Conservation (phyloP, 37 sponge, comb jelly and placozoan genomes). For the Aplysina aerophoba region DNA sequence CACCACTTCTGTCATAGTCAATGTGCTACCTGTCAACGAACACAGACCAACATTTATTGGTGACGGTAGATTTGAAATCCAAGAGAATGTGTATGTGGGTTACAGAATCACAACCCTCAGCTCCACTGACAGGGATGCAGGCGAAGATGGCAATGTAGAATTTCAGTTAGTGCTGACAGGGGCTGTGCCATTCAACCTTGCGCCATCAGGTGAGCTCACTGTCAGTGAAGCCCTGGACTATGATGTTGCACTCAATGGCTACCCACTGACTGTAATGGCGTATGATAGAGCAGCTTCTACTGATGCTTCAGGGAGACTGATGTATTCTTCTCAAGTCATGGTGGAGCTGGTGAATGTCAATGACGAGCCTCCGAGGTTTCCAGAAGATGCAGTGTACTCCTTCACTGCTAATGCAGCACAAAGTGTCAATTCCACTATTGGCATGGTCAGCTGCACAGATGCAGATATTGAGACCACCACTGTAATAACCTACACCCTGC, state of each 20-base stretch:
- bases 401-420: conserved; percentile 48
- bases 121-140: conserved; percentile 51
- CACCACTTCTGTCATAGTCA: conserved; percentile 18
- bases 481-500: conserved; percentile 42
- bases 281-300: conserved; percentile 41
- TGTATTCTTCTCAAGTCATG: conserved; percentile 21
- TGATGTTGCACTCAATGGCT: conserved; percentile 30
- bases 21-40: conserved; percentile 37
- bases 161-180: conserved; percentile 28
- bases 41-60: conserved; percentile 19
- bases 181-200: not conserved
- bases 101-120: conserved; percentile 6
- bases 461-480: conserved; percentile 56
- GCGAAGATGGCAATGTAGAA: conserved; percentile 61
- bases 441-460: conserved; percentile 62
- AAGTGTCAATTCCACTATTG: conserved; percentile 17
- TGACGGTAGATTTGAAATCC: not conserved
- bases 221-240: conserved; percentile 57
- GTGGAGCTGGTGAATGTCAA: conserved; percentile 64
- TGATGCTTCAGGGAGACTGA: not conserved
- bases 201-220: conserved; percentile 34
- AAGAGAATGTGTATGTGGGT: conserved; percentile 20
- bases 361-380: conserved; percentile 66
- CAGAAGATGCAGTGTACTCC: conserved; percentile 1
- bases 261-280: conserved; percentile 32